Evolutionary conservation across 2,113 vertebrate genomes (phyloP).

Genomic region (Dendropsophus ebraccatus): DNA sequence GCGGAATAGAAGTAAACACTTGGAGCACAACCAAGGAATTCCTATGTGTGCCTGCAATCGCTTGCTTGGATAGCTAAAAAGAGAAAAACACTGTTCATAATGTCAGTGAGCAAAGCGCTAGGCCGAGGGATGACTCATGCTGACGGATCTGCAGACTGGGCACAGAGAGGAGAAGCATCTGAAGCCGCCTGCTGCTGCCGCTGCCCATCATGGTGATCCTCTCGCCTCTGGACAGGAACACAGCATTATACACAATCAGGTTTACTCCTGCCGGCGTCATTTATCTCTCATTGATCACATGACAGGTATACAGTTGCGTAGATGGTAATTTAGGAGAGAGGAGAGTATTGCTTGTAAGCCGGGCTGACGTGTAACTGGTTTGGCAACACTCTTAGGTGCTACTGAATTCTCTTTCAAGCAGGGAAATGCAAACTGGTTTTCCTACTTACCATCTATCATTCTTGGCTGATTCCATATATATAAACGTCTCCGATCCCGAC

Average conservation of each 20-base stretch:
- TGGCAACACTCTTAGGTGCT: neutral
- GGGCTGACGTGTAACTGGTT: neutral
- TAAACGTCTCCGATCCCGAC: neutral
- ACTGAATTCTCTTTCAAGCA: neutral
- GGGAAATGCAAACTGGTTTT: neutral
- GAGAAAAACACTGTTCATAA: constrained; percentile 52
- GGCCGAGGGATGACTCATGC: constrained; percentile 48
- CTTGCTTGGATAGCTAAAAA: constrained; percentile 37
- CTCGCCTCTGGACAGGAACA: neutral
- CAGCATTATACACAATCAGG: constrained; percentile 14
- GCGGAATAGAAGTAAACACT: constrained; percentile 45
- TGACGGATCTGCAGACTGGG: constrained; percentile 43
- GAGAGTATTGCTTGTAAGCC: neutral
- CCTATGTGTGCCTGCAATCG: constrained; percentile 43
- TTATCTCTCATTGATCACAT: constrained; percentile 14
- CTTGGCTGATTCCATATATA: neutral
- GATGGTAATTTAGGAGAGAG: neutral
- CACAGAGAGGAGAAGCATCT: constrained; percentile 48
- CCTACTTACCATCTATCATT: neutral
- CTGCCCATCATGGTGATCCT: constrained; percentile 49
- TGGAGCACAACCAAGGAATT: constrained; percentile 54
- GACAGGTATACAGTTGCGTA: neutral
- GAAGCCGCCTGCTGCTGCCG: constrained; percentile 41
- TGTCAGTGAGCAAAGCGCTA: constrained; percentile 40
- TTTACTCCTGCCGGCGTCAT: neutral